Evolutionary conservation across 2,113 vertebrate species (phyloP), one percentile per base, ranked within the genome.

Genomic region (Brachirus orientalis): DNA sequence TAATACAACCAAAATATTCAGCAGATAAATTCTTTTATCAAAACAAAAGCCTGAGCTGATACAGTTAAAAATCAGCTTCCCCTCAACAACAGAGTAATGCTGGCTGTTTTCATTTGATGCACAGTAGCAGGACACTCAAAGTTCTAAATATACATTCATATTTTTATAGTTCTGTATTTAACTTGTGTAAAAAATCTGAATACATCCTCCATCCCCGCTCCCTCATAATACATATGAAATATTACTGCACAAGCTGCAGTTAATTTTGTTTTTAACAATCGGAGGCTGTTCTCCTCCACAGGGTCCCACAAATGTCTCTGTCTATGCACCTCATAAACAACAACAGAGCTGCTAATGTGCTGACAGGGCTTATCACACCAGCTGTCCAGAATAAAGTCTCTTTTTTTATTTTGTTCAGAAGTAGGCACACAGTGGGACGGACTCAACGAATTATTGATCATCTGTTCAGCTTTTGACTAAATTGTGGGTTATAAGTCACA

Each of bases 291-390:
- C 10, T 16, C 38, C 55, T 53, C 77, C 55, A 58, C 64, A 43
- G 75, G 54, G 11, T 8, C 11, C n/a, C 28, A 47, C 5, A 28
- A 37, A 61, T 35, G 43, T 70, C 66, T 45, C 10, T 61, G 62
- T 47, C 63, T 45, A 20, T 63, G 60, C 62, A 63, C 60, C 63
- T 71, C 50, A 46, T 50, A 72, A 68, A 65, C 48, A 48, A 18
- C 68, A 62, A 48, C 10, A 37, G 20, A 55, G 57, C 72, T 73
- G 67, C 55, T 77, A 51, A 79, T 69, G 57, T 70, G 67, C 77
- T 57, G 75, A 54, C 57, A 1, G 50, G 66, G 63, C 67, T 17
- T 33, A 73, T 19, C 61, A 2, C 61, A 63, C 66, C 70, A 72
- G 58, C 56, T 74, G 69, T 56, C 38, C 7, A 1, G 37, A 63